Evolutionary conservation across 37 sponge, comb jelly and placozoan genomes (phyloP).

Genomic region (Theonella swinhoei): DNA sequence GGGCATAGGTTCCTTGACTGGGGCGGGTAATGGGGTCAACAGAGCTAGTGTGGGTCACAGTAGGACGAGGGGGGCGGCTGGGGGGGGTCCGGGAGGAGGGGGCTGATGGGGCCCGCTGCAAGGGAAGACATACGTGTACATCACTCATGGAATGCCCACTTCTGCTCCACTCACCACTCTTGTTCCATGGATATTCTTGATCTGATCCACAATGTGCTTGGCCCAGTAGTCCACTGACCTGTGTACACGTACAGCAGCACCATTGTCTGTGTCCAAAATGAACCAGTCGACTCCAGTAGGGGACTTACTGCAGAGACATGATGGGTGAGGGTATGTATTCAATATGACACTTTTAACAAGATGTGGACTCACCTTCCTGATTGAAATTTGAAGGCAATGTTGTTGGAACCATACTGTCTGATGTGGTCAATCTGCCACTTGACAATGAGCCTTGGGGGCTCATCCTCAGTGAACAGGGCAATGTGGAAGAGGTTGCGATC

Average conservation of each 20-base stretch:
- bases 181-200: too few relatives aligned
- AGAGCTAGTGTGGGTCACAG: neutral
- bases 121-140: neutral
- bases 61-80: neutral
- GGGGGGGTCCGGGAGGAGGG: neutral
- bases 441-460: conserved; percentile 54
- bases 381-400: conserved; percentile 73
- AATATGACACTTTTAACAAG: too few relatives aligned
- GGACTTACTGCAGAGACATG: conserved; percentile 45
- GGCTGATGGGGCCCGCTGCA: neutral
- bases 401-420: conserved; percentile 76
- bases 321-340: neutral
- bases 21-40: neutral
- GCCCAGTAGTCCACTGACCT: conserved; percentile 78
- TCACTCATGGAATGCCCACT: too few relatives aligned
- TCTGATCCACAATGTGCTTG: conserved; percentile 68
- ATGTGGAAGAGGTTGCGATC: conserved; percentile 58
- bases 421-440: conserved; percentile 91
- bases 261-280: conserved; percentile 58
- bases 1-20: neutral
- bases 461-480: conserved; percentile 57
- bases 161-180: too few relatives aligned
- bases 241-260: conserved; percentile 49
- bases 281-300: conserved; percentile 77
- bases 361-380: conserved; percentile 73